Base-by-base conservation (phyloP, 2,113 vertebrate species). In the Hypocryptadius cinnamomeus region DNA sequence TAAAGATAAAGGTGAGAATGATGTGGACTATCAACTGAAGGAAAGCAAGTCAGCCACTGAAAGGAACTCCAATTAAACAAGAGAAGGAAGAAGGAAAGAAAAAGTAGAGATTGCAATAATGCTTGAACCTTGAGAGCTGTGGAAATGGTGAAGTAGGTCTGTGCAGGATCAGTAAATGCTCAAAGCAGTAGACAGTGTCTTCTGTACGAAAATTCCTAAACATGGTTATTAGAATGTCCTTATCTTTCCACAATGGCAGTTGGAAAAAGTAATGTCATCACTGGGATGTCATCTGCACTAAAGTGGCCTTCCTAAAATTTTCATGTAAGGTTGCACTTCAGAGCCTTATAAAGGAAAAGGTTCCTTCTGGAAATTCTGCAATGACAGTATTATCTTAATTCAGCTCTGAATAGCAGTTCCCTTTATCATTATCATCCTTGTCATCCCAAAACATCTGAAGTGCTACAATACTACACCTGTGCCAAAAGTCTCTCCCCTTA, bases 301-400 rank as follows among this genome's bases (percentile, higher is more conserved):
- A 79, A 86, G 81, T 91, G 78, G 9, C 63, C 70, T 92, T 88
- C 68, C 68, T 71, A 74, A 92, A 85, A 65, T 87, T 91, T 94
- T 93, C 21, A 4, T 39, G 3, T 76, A 23, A 72, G 53, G 27
- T 87, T 87, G 54, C 25, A 63, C 59, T 89, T 85, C 73, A 65
- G 73, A 87, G 54, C 45, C 84, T 72, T 85, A 79, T 59, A 70
- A 84, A 89, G 64, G 59, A 69, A 63, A 54, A 82, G 21, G 3
- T 89, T 87, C 40, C 57, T 92, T 89, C 63, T 71, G 54, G 91
- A 89, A 93, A 87, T 63, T 91, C 42, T 92, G 61, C 51, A 65
- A 25, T 77, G 54, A 54, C 33, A 73, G 15, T 51, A 85, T 89
- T 47, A 45, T 39, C 30, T 73, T 71, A 78, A 68, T 92, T 96